phyloP scores from a whole-genome alignment of 1,140 invertebrate species.

The Bombus sylvicola region DNA sequence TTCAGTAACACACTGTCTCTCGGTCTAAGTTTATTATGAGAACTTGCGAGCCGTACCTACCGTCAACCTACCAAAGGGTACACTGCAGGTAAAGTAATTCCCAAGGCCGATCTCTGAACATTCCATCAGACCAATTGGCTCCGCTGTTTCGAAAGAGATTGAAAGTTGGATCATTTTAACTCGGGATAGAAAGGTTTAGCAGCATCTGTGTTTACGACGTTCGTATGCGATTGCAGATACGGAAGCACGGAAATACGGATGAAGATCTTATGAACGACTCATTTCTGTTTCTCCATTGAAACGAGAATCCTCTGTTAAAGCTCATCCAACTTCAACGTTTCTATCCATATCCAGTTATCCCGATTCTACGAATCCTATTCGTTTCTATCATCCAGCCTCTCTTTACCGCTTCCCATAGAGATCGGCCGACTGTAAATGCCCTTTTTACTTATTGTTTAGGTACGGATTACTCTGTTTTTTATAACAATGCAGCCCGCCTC shows the following conservation, averaged over 20 bases:
- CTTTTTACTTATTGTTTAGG: constrained; percentile 81
- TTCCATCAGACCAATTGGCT: constrained; percentile 21
- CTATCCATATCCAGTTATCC: constrained; percentile 3
- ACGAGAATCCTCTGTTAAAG: constrained; percentile 7
- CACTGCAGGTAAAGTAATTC: constrained; percentile 83
- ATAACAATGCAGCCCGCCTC: constrained; percentile 78
- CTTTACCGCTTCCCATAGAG: constrained; percentile 59
- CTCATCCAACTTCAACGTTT: constrained; percentile 35
- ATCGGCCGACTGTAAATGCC: constrained; percentile 78
- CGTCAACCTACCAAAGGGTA: constrained; percentile 81
- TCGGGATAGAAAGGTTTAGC: background rate
- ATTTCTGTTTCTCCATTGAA: background rate
- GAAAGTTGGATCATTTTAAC: constrained; percentile 24
- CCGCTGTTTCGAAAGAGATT: constrained; percentile 6
- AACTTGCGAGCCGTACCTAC: constrained; percentile 82
- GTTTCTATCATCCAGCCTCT: background rate
- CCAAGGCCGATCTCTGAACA: constrained; percentile 80
- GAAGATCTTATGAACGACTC: background rate
- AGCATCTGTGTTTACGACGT: background rate
- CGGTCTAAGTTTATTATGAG: constrained; percentile 82
- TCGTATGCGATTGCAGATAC: background rate
- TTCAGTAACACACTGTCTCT: constrained; percentile 82
- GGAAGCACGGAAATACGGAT: background rate
- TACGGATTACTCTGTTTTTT: constrained; percentile 80
- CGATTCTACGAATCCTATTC: background rate